Conservation (phyloP, 35 echinoderm and acorn worm species). For the Apostichopus parvimensis region DNA sequence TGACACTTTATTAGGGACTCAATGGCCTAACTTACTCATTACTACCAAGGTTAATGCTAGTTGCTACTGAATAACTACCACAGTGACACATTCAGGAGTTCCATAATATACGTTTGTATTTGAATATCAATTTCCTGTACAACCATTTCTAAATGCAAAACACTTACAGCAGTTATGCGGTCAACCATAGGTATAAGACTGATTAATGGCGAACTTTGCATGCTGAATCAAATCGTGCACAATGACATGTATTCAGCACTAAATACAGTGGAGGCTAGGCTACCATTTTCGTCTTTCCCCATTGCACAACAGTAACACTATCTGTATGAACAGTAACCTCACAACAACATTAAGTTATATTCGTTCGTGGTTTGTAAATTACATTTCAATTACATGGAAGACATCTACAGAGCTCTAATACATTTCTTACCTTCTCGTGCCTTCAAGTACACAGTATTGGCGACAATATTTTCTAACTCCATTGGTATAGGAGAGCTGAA, state of each 20-base stretch:
- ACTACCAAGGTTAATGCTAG: too few species aligned
- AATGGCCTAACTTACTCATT: too few species aligned
- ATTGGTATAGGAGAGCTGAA: conserved; percentile 62
- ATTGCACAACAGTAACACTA: not conserved
- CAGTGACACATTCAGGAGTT: too few species aligned
- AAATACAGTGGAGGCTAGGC: not conserved
- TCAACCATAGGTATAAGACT: too few species aligned
- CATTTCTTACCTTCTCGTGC: conserved; percentile 91
- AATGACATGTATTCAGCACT: not conserved
- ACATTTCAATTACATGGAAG: conserved; percentile 16
- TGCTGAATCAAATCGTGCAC: too few species aligned
- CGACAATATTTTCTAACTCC: conserved; percentile 99
- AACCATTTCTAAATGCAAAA: too few species aligned
- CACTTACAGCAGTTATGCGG: too few species aligned
- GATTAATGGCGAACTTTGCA: too few species aligned
- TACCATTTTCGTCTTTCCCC: not conserved
- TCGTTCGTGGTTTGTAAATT: not conserved
- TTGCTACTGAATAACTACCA: too few species aligned
- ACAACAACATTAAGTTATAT: not conserved
- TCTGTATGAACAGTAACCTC: not conserved
- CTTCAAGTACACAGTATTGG: conserved; percentile 98
- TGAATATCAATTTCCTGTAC: too few species aligned
- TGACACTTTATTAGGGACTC: too few species aligned
- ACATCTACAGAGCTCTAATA: not conserved
- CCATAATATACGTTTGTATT: too few species aligned